Percentiles rank a stretch among this genome's conserved stretches.
Conservation (phyloP, 2,888 invertebrate genomes). For the Callosobruchus maculatus region DNA sequence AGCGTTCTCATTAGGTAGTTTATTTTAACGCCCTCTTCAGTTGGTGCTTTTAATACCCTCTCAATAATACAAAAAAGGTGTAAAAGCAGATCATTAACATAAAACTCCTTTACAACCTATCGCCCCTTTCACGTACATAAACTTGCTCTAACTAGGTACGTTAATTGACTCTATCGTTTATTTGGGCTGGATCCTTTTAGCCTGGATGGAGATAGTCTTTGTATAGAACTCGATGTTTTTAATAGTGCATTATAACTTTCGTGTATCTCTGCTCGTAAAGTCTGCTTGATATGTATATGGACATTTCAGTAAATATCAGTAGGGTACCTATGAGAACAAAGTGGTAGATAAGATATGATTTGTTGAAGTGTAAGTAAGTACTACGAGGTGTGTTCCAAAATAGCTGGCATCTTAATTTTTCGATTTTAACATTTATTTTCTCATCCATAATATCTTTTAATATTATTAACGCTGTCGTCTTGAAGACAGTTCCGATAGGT, state of each 20-base stretch:
- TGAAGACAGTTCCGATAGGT: no score
- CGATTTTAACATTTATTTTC: no score
- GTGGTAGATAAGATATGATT: not conserved
- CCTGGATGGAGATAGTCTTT: not conserved
- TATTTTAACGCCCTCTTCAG: not conserved
- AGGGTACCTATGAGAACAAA: not conserved
- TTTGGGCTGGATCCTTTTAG: not conserved
- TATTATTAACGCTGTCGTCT: no score
- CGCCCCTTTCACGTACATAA: not conserved
- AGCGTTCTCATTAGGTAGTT: not conserved
- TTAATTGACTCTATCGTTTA: not conserved
- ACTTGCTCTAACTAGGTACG: not conserved
- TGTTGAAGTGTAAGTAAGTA: no score
- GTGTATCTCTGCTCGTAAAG: not conserved
- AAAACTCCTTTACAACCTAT: not conserved
- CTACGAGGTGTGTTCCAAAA: no score
- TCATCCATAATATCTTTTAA: no score
- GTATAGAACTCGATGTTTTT: not conserved
- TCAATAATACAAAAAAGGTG: not conserved
- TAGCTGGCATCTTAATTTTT: no score
- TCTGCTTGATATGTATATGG: not conserved
- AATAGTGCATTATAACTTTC: not conserved
- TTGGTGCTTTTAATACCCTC: not conserved
- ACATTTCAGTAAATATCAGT: not conserved
- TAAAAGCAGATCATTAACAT: not conserved